These are phyloP conservation scores for Callinectes sapidus DNA, from an alignment of 2,888 invertebrate genomes.

Conservation along the genomic window DNA sequence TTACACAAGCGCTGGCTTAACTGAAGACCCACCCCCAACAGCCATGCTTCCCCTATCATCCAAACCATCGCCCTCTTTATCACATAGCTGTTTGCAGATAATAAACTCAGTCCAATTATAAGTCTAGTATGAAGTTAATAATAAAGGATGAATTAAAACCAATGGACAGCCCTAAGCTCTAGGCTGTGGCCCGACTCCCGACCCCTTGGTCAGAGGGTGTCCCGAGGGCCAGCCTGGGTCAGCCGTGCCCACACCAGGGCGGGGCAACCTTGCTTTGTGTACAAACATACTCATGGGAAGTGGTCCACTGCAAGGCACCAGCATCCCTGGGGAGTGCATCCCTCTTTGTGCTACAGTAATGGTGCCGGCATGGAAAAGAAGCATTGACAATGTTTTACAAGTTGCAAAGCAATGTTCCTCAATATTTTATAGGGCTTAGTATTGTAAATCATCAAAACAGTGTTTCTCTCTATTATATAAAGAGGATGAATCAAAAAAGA, in stretches of 20 bases:
- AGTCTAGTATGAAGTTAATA: not conserved
- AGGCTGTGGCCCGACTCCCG: not conserved
- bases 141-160: not conserved
- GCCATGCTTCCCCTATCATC: conserved; percentile 13
- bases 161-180: conserved; percentile 30
- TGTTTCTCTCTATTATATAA: conserved; percentile 50
- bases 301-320: conserved; percentile 46
- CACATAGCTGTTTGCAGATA: conserved; percentile 21
- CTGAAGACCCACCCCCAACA: not conserved
- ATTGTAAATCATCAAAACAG: conserved; percentile 63
- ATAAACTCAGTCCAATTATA: conserved; percentile 15
- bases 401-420: conserved; percentile 65
- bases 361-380: conserved; percentile 48
- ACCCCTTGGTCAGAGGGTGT: not conserved
- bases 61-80: conserved; percentile 9
- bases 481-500: conserved; percentile 47
- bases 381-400: conserved; percentile 57
- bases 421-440: conserved; percentile 60
- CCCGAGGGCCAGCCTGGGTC: conserved; percentile 14
- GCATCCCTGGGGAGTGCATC: conserved; percentile 35
- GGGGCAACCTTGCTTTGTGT: conserved; percentile 30
- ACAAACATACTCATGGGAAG: conserved; percentile 38
- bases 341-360: conserved; percentile 66
- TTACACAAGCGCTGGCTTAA: not conserved
- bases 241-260: not conserved